Conservation (phyloP, 2,888 invertebrate species). For the Troides oblongomaculatus region DNA sequence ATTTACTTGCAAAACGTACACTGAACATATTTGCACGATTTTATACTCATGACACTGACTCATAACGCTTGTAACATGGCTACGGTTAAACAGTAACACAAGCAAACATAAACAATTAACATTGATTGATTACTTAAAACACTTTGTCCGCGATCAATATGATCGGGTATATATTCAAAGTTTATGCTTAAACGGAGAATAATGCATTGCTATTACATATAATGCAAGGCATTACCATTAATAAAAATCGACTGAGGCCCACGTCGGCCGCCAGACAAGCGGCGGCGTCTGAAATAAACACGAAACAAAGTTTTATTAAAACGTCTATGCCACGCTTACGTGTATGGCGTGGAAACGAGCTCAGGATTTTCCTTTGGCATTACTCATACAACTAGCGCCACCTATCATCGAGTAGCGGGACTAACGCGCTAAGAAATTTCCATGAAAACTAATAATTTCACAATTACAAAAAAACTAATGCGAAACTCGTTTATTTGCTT, state of each 20-base stretch:
- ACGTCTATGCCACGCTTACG: constrained; percentile 52
- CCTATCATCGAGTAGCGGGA: constrained; percentile 66
- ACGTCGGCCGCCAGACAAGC: constrained; percentile 45
- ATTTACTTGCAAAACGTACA: too few species aligned
- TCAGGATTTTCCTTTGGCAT: constrained; percentile 16
- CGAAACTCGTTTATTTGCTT: too few species aligned
- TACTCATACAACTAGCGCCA: constrained; percentile 52
- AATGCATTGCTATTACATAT: constrained; percentile 31
- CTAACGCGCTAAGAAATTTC: constrained; percentile 30
- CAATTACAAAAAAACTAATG: not conserved
- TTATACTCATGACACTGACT: too few species aligned
- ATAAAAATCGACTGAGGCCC: constrained; percentile 46
- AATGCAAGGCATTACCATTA: constrained; percentile 54
- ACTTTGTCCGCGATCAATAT: constrained; percentile 1
- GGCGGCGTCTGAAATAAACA: constrained; percentile 57
- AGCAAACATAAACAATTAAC: too few species aligned
- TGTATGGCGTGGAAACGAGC: constrained; percentile 48
- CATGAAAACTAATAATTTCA: not conserved
- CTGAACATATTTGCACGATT: too few species aligned
- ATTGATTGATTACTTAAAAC: too few species aligned
- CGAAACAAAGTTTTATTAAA: constrained; percentile 63
- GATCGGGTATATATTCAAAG: constrained; percentile 14
- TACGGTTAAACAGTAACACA: too few species aligned
- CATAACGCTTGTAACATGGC: too few species aligned
- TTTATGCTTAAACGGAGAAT: constrained; percentile 15